Percentiles rank a stretch among this genome's conserved stretches.
Conservation (phyloP, 2,888 invertebrate genomes). For the Cephus spinipes region DNA sequence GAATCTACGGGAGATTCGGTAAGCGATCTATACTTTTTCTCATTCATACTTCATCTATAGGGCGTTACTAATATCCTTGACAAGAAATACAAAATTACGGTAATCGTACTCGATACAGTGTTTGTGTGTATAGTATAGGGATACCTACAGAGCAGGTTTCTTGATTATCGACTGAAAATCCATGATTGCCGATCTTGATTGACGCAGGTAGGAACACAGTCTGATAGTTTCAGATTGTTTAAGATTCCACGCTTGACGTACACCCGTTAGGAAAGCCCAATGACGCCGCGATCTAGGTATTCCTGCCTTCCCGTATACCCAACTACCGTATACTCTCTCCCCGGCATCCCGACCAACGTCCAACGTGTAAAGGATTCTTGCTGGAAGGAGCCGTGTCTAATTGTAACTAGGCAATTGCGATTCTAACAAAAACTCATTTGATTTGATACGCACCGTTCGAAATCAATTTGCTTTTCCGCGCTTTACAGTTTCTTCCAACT, state of each 20-base stretch:
- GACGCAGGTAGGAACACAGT: not conserved
- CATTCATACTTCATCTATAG: not conserved
- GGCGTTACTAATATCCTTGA: not conserved
- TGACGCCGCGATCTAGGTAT: not conserved
- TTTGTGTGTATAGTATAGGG: too few relatives aligned
- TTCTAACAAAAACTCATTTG: constrained; percentile 15
- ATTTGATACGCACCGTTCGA: constrained; percentile 22
- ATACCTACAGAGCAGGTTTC: not conserved
- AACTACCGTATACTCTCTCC: not conserved
- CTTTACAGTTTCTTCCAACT: constrained; percentile 8
- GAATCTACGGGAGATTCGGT: not conserved
- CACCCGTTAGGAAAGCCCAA: not conserved
- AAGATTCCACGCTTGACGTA: constrained; percentile 1
- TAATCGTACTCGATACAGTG: not conserved
- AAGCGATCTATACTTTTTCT: not conserved
- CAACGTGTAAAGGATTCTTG: not conserved
- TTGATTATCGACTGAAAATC: constrained; percentile 6
- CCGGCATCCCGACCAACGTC: not conserved
- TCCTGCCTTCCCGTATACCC: not conserved
- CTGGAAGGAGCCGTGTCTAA: constrained; percentile 12
- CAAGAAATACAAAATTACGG: not conserved
- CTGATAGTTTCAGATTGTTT: constrained; percentile 8
- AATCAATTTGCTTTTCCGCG: constrained; percentile 23
- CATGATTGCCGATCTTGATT: constrained; percentile 1
- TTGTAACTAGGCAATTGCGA: constrained; percentile 17